Evolutionary conservation across 2,113 vertebrate species (phyloP).

Genomic region (Neolamprologus cancellatus): DNA sequence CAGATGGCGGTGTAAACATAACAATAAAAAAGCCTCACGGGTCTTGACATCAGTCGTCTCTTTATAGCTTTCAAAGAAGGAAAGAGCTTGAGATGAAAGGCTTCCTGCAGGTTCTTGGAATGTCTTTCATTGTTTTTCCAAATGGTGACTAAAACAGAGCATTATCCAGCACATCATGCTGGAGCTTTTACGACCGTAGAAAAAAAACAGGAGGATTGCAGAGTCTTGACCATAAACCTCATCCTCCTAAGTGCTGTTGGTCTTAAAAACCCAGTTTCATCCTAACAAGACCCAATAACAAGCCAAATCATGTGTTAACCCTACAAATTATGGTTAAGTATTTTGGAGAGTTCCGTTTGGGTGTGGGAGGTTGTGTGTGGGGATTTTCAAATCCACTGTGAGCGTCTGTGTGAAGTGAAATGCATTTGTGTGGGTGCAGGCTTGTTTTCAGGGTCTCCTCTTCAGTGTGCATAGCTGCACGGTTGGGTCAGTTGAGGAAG

Average conservation of each 20-base stretch:
- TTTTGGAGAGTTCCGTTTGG: not conserved
- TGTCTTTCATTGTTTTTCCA: conserved; percentile 37
- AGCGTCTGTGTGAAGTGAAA: not conserved
- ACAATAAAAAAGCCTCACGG: not conserved
- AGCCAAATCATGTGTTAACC: conserved; percentile 1
- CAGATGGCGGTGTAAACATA: not conserved
- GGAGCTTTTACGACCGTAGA: not conserved
- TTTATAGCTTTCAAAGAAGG: not conserved
- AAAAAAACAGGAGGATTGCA: not conserved
- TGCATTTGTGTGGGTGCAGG: not conserved
- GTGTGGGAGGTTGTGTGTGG: not conserved
- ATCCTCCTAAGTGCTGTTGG: not conserved
- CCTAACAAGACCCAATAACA: conserved; percentile 2
- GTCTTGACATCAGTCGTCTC: not conserved
- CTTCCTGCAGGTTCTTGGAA: conserved; percentile 1
- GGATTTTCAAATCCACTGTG: not conserved
- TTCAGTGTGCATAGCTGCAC: conserved; percentile 33
- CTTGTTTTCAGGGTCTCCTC: not conserved
- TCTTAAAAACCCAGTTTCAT: not conserved
- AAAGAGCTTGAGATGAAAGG: not conserved
- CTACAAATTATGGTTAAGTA: not conserved
- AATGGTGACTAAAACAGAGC: conserved; percentile 11
- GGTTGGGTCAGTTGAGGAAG: conserved; percentile 7
- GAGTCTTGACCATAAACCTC: conserved; percentile 20
- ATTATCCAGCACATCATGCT: conserved; percentile 4